Evolutionary conservation across 2,113 vertebrate genomes (phyloP).

Genomic region (Cebidichthys violaceus): DNA sequence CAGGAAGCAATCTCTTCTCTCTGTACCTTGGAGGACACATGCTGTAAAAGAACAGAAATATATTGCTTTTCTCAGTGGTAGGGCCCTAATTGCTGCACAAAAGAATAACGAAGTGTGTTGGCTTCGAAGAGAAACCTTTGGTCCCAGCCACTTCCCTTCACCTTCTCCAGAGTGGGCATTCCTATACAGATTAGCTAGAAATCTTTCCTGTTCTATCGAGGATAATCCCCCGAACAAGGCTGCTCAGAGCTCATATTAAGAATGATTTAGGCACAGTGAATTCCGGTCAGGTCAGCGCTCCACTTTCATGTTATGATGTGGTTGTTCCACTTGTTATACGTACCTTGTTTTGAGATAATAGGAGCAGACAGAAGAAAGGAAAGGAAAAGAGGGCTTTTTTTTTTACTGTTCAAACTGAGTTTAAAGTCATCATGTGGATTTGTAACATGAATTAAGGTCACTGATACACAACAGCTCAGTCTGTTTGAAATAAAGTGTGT

Average conservation of each 20-base stretch:
- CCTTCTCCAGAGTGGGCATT: conserved; percentile 80
- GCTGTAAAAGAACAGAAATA: conserved; percentile 39
- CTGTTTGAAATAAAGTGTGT: conserved; percentile 41
- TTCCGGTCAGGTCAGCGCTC: conserved; percentile 73
- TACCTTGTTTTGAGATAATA: conserved; percentile 45
- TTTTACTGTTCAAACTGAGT: conserved; percentile 60
- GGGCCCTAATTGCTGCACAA: conserved; percentile 62
- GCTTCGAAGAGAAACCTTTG: conserved; percentile 68
- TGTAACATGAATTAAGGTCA: conserved; percentile 71
- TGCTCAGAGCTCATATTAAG: conserved; percentile 71
- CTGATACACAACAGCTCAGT: conserved; percentile 48
- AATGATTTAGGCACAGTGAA: conserved; percentile 77
- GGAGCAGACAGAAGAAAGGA: conserved; percentile 57
- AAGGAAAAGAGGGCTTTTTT: conserved; percentile 20
- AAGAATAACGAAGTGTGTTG: conserved; percentile 63
- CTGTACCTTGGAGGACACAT: conserved; percentile 2
- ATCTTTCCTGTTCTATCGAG: conserved; percentile 82
- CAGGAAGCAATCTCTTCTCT: conserved; percentile 18
- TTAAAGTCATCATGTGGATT: conserved; percentile 72
- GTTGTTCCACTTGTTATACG: conserved; percentile 65
- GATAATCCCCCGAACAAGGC: conserved; percentile 79
- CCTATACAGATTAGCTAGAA: conserved; percentile 83
- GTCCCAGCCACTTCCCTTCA: conserved; percentile 73
- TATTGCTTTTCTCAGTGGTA: conserved; percentile 38
- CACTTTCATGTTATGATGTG: conserved; percentile 73